Conservation (phyloP, 2,113 vertebrate genomes). For the Sceloporus tristichus region DNA sequence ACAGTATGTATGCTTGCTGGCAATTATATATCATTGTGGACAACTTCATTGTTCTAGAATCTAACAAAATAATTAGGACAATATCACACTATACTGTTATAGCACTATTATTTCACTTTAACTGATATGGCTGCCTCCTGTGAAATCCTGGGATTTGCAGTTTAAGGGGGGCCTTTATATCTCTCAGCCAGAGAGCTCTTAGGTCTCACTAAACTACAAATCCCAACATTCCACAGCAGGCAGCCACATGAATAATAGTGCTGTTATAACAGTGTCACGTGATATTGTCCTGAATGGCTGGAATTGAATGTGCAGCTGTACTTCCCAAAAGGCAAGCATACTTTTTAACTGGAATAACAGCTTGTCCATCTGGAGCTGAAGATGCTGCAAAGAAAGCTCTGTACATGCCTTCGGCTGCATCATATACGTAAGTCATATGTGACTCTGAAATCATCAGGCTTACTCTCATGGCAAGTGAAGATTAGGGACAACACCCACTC, state of each 20-base stretch:
- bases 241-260: too few species aligned
- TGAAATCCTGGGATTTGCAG: too few species aligned
- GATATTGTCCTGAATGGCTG: too few species aligned
- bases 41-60: not conserved
- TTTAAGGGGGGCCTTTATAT: too few species aligned
- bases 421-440: not conserved
- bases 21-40: not conserved
- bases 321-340: not conserved
- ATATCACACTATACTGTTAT: too few species aligned
- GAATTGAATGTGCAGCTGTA: slow-evolving; percentile 30
- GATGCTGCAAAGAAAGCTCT: not conserved
- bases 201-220: too few species aligned
- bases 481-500: not conserved
- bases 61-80: not conserved
- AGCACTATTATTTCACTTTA: too few species aligned
- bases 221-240: too few species aligned
- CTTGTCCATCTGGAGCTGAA: not conserved
- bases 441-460: not conserved
- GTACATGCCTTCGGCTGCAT: not conserved
- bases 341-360: not conserved
- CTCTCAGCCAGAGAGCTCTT: too few species aligned
- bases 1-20: not conserved
- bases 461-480: not conserved
- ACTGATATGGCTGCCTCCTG: too few species aligned
- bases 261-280: too few species aligned